Evolutionary conservation across 2,797 vertebrate species (phyloP), one percentile per base, ranked within the genome.

Genomic region (Falco cherrug): DNA sequence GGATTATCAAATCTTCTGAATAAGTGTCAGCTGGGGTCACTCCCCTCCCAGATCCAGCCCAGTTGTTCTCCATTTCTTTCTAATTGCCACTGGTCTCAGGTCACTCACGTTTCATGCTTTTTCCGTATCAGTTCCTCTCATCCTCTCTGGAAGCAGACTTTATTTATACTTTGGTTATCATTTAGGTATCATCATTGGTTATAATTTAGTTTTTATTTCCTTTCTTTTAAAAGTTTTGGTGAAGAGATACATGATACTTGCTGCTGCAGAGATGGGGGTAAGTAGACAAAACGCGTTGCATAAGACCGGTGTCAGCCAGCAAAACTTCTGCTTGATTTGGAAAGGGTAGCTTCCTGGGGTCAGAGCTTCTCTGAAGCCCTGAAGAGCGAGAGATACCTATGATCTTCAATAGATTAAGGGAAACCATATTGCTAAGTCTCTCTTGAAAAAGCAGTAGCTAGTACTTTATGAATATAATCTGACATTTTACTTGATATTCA

Each of bases 281-380:
- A 94, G 90, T 45, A 45, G 33, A 29, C 25, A 56, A 43, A 84
- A 56, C 7, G 3, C 5, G 1, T 1, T 37, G 22, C 0, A 0
- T 25, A 33, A 69, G 4, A 20, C n/a, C 3, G 5, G 10, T 31
- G 14, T 74, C 25, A 84, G 17, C 16, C 3, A 56, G 47, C 35
- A 63, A 12, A 54, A 51, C 50, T 70, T 63, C 35, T 73, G 5
- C 45, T 56, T 68, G 50, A 9, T 78, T 63, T 28, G 13, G 22
- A 57, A 74, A 53, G 41, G 11, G 12, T 3, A 6, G 9, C 7
- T 74, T 35, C 9, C 26, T 26, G 39, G 31, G 50, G 12, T 41
- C 45, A 80, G 48, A 71, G 43, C n/a, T 50, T 56, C 53, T 33
- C 13, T 37, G 25, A 4, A 41, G 56, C 61, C 33, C 41, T 26